Conservation (phyloP, 1,140 invertebrate genomes). For the Luehdorfia chinensis region DNA sequence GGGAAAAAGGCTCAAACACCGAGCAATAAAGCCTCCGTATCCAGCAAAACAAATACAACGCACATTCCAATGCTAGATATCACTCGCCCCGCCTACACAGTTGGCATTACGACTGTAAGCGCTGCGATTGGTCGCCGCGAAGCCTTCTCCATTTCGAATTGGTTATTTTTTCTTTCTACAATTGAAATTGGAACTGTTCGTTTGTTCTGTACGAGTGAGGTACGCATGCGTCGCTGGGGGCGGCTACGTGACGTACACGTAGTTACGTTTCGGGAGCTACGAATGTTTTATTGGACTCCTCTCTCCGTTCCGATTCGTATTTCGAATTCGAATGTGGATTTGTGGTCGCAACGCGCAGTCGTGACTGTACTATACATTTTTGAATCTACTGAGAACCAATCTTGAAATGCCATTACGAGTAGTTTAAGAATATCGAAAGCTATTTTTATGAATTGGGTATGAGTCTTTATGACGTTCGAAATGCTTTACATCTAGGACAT, state of each 20-base stretch:
- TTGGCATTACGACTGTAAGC: constrained; percentile 72
- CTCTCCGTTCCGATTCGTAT: constrained; percentile 67
- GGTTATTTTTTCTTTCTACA: constrained; percentile 76
- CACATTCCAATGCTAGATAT: constrained; percentile 77
- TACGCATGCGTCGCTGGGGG: constrained; percentile 64
- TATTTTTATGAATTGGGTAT: too few relatives aligned
- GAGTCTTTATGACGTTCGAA: too few relatives aligned
- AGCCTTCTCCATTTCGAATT: constrained; percentile 74
- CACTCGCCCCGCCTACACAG: constrained; percentile 73
- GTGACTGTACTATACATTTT: constrained; percentile 23
- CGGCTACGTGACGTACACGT: constrained; percentile 70
- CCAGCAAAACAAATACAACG: constrained; percentile 74
- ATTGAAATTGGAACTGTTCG: constrained; percentile 75
- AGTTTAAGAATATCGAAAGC: too few relatives aligned
- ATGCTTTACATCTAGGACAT: too few relatives aligned
- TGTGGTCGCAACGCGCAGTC: constrained; percentile 53
- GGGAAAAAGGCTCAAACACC: constrained; percentile 71
- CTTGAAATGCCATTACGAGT: too few relatives aligned
- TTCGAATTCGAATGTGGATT: constrained; percentile 61
- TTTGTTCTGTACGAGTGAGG: constrained; percentile 62
- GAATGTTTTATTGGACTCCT: constrained; percentile 72
- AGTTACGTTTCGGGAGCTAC: constrained; percentile 61
- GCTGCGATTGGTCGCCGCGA: constrained; percentile 69
- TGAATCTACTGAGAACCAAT: not conserved
- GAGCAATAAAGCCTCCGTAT: constrained; percentile 73